Evolutionary conservation across 2,113 vertebrate species (phyloP), one percentile per base, ranked within the genome.

Genomic region (Fulica atra): DNA sequence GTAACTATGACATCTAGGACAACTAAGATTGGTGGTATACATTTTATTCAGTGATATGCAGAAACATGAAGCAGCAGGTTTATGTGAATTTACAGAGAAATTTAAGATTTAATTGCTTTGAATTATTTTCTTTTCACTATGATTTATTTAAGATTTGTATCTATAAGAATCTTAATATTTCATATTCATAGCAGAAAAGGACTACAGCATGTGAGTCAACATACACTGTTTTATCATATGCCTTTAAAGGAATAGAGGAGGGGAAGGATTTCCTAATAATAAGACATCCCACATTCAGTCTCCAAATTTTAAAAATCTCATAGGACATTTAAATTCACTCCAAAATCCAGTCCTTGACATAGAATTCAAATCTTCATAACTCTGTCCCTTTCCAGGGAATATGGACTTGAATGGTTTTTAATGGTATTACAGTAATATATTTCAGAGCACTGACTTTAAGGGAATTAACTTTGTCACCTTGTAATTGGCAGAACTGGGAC

Each of bases 401-500:
- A 64, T 56, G 72, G 10, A 71, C 69, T 81, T 80, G 65, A 78
- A 64, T 64, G 12, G 3, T 16, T 84, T 87, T 61, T 84, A 95
- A 91, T 77, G 36, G 15, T 59, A 36, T 89, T 92, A 80, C 0
- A 2, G 68, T 81, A 94, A 77, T 72, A 16, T 79, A 42, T 91
- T 81, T 90, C 36, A 90, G 44, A 96, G 25, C 66, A 78, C 25
- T 85, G 83, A 84, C 61, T 71, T 90, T 81, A 86, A 92, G 68
- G 19, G 81, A 96, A 96, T 96, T 95, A 95, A 92, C 57, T 92
- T 92, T 87, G 89, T 87, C 11, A 9, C 42, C 64, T 80, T 2
- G 2, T 87, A 97, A 82, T 79, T 95, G 81, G 57, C 66, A 96
- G 74, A 96, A 89, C 70, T 85, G 26, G 84, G 48, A 68, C 61